Percentiles rank a stretch among this genome's conserved stretches.
These are phyloP conservation scores for Eupeodes luniger DNA, from an alignment of 2,888 invertebrate species.

Conservation along the genomic window DNA sequence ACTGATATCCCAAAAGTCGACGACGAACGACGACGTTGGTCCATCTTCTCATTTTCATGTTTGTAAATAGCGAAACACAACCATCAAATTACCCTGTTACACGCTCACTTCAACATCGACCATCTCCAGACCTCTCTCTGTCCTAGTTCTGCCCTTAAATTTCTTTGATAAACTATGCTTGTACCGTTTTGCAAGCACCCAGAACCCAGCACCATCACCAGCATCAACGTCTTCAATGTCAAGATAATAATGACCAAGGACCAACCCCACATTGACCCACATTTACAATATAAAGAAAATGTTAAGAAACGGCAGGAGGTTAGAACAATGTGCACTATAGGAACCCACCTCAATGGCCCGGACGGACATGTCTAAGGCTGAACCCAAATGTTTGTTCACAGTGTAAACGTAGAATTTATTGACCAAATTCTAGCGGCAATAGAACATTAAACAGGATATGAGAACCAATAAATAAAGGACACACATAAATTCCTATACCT, in stretches of 20 bases:
- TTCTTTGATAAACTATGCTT: slow-evolving; percentile 4
- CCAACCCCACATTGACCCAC: slow-evolving; percentile 74
- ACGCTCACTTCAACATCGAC: slow-evolving; percentile 63
- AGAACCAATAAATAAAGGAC: slow-evolving; percentile 75
- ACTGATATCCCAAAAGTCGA: slow-evolving; percentile 5
- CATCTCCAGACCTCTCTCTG: neutral
- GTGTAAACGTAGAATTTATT: slow-evolving; percentile 75
- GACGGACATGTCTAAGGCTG: slow-evolving; percentile 74
- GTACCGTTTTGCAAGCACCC: neutral
- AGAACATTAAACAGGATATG: slow-evolving; percentile 75
- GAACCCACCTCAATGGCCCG: slow-evolving; percentile 65
- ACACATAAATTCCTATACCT: slow-evolving; percentile 61
- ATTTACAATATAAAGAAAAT: slow-evolving; percentile 59
- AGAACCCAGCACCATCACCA: neutral
- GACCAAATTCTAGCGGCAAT: slow-evolving; percentile 76
- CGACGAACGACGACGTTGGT: slow-evolving; percentile 11
- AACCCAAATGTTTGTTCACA: slow-evolving; percentile 73
- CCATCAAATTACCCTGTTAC: slow-evolving; percentile 71
- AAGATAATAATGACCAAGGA: slow-evolving; percentile 58
- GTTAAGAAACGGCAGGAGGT: slow-evolving; percentile 6
- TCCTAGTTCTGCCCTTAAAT: slow-evolving; percentile 2
- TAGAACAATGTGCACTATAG: slow-evolving; percentile 41
- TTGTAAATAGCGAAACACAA: slow-evolving; percentile 37
- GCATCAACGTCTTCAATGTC: slow-evolving; percentile 70
- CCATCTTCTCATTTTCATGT: slow-evolving; percentile 35